A percentile compares a stretch with the other conserved stretches of the same genome.
phyloP scores from a whole-genome alignment of 2,888 invertebrate species.

The Drosophila gaucha region DNA sequence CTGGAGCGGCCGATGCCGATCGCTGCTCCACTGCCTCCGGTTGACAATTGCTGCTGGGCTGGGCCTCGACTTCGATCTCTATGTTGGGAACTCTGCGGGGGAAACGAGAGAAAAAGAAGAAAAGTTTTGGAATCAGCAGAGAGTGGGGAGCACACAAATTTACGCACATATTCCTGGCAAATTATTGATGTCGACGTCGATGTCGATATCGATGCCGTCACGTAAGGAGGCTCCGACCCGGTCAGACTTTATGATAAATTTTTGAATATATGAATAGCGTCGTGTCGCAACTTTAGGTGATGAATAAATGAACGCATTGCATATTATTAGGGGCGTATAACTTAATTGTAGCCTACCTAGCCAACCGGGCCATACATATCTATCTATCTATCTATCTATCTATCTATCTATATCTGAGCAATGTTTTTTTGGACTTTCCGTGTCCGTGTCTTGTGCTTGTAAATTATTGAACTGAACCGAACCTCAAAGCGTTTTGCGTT shows the following conservation, averaged over 20 bases:
- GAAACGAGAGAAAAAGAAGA: no score
- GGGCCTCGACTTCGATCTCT: background rate
- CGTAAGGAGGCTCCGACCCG: constrained; percentile 63
- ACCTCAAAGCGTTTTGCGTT: constrained; percentile 30
- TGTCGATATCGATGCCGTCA: constrained; percentile 40
- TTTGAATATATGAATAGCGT: constrained; percentile 84
- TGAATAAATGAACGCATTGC: constrained; percentile 82
- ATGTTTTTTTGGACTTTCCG: constrained; percentile 45
- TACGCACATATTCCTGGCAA: constrained; percentile 54
- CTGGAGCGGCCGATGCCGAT: constrained; percentile 20
- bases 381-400: constrained; percentile 5
- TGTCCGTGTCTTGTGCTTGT: constrained; percentile 32
- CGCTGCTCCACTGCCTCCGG: constrained; percentile 37
- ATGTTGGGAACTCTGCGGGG: constrained; percentile 9
- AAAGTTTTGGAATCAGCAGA: constrained; percentile 21
- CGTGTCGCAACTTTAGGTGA: constrained; percentile 69
- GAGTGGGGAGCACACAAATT: constrained; percentile 36
- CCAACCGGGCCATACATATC: constrained; percentile 26
- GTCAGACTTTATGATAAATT: constrained; percentile 81
- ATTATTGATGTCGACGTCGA: constrained; percentile 27
- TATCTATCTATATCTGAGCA: constrained; percentile 16
- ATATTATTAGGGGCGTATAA: constrained; percentile 80
- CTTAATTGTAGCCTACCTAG: constrained; percentile 61
- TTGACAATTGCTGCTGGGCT: constrained; percentile 25
- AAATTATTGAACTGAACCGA: constrained; percentile 60